A percentile compares a stretch with the other conserved stretches of the same genome.
These are phyloP conservation scores for Enteromius thamalakanensis DNA, from an alignment of 2,797 vertebrate species.

Conservation along the genomic window DNA sequence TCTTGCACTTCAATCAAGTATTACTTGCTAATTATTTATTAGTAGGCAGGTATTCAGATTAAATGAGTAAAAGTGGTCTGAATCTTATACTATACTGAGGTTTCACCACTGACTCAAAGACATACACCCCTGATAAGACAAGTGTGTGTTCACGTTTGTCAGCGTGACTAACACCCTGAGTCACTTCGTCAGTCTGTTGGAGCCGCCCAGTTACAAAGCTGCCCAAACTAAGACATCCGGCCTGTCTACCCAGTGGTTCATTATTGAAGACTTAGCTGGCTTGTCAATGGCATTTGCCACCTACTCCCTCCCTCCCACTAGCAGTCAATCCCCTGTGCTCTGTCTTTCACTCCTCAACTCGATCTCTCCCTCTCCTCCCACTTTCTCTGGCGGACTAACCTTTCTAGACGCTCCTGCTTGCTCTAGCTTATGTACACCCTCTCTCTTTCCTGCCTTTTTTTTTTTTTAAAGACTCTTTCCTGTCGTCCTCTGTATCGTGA, in stretches of 20 bases:
- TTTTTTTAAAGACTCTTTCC: not conserved
- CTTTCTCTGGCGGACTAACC: not conserved
- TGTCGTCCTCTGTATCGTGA: not conserved
- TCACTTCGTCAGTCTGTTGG: conserved; percentile 50
- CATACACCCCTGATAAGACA: conserved; percentile 4
- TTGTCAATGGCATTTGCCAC: conserved; percentile 39
- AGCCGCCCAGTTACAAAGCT: conserved; percentile 37
- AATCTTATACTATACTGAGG: not conserved
- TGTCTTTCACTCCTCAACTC: conserved; percentile 24
- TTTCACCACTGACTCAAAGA: conserved; percentile 19
- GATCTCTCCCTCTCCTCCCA: conserved; percentile 14
- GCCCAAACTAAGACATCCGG: conserved; percentile 61
- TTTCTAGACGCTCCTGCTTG: not conserved
- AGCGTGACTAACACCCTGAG: conserved; percentile 57
- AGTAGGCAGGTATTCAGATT: not conserved
- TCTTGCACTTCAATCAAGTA: not conserved
- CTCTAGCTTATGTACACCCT: not conserved
- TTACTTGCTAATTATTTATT: not conserved
- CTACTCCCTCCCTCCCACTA: conserved; percentile 24
- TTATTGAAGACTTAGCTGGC: conserved; percentile 42
- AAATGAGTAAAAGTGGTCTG: not conserved
- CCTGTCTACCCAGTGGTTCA: conserved; percentile 40
- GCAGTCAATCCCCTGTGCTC: conserved; percentile 28
- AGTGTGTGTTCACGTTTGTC: conserved; percentile 21
- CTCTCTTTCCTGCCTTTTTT: not conserved